A percentile compares a stretch with the other conserved stretches of the same genome.
Evolutionary conservation across 2,113 vertebrate genomes (phyloP).

Genomic region (Murina feae): DNA sequence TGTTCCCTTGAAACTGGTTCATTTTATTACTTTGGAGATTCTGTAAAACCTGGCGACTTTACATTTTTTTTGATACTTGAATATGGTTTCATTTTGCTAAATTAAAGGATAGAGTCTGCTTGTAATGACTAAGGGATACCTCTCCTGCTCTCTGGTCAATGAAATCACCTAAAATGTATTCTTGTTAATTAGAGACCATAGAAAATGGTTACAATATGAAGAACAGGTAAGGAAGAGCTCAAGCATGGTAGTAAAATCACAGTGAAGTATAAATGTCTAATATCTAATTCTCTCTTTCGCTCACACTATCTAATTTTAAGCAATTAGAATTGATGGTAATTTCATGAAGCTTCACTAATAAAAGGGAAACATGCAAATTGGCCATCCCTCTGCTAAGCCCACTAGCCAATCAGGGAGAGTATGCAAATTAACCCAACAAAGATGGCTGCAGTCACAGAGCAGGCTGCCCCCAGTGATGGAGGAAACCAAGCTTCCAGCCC

Average conservation of each 20-base stretch:
- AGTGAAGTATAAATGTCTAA: not conserved
- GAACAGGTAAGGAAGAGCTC: not conserved
- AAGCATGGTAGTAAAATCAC: not conserved
- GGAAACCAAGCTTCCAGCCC: too few relatives aligned
- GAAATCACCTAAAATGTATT: not conserved
- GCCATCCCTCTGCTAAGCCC: too few relatives aligned
- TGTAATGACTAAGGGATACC: not conserved
- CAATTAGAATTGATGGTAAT: not conserved
- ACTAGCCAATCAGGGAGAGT: too few relatives aligned
- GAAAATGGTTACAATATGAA: not conserved
- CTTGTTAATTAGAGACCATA: not conserved
- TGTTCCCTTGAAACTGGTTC: not conserved
- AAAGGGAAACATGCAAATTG: too few relatives aligned
- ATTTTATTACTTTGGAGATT: conserved; percentile 38
- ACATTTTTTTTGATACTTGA: conserved; percentile 26
- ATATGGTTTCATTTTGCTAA: not conserved
- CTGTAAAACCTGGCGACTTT: conserved; percentile 17
- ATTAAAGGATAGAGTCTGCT: not conserved
- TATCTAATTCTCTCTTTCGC: not conserved
- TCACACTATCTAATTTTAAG: not conserved
- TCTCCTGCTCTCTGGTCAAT: not conserved
- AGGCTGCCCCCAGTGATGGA: too few relatives aligned
- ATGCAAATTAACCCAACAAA: too few relatives aligned
- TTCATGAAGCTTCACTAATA: not conserved
- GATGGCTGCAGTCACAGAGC: too few relatives aligned